Conservation (phyloP, 2,888 invertebrate species). For the Oscheius onirici region DNA sequence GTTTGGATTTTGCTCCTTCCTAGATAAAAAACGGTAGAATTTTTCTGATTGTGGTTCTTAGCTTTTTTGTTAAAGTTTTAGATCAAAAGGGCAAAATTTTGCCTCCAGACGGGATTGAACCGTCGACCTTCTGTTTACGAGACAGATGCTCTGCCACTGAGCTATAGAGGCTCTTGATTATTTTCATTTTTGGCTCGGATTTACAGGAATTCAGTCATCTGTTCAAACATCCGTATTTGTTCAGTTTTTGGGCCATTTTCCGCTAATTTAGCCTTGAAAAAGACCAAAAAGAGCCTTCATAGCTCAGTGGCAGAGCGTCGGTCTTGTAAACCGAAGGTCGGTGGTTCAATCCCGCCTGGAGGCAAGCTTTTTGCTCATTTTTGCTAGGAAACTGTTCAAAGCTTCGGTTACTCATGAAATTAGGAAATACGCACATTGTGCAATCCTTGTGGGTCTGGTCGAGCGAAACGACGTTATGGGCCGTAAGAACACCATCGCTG, state of each 20-base stretch:
- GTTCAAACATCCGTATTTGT: too few species aligned
- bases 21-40: too few species aligned
- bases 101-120: constrained; percentile 54
- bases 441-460: constrained; percentile 9
- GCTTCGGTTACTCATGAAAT: too few species aligned
- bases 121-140: constrained; percentile 61
- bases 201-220: too few species aligned
- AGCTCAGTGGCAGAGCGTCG: constrained; percentile 64
- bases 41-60: too few species aligned
- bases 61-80: too few species aligned
- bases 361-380: constrained; percentile 33
- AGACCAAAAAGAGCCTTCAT: constrained; percentile 34
- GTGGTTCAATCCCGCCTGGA: constrained; percentile 53
- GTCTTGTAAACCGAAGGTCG: constrained; percentile 64
- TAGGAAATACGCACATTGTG: constrained; percentile 12
- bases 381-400: too few species aligned
- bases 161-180: constrained; percentile 46
- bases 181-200: too few species aligned
- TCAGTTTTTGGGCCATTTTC: too few species aligned
- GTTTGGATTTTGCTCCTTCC: too few species aligned
- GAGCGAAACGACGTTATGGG: constrained; percentile 39
- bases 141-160: constrained; percentile 62
- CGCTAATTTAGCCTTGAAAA: too few species aligned
- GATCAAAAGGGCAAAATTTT: too few species aligned
- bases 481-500: constrained; percentile 46